These are phyloP conservation scores for Volucella zonaria DNA, from an alignment of 2,888 invertebrate genomes.

Conservation along the genomic window DNA sequence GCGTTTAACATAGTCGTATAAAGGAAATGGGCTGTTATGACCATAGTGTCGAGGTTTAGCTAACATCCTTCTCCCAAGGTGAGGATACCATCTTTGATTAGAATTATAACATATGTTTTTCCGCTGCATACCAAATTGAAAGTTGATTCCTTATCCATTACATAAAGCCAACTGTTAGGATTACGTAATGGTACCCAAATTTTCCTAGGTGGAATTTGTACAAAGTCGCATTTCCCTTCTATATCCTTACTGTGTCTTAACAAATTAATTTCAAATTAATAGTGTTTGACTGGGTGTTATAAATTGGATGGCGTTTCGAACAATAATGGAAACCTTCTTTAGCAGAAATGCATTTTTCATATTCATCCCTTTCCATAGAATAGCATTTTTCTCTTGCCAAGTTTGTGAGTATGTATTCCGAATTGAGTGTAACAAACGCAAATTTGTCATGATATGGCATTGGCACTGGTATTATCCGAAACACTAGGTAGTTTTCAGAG, in stretches of 20 bases:
- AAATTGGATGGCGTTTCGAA: neutral
- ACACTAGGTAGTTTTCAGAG: constrained; percentile 2
- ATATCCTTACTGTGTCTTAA: neutral
- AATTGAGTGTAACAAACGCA: too few species aligned
- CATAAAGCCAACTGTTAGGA: neutral
- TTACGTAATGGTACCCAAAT: neutral
- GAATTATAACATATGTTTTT: neutral
- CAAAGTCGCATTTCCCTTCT: neutral
- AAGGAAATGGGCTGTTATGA: too few species aligned
- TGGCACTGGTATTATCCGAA: neutral
- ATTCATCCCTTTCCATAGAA: neutral
- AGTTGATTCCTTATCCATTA: neutral
- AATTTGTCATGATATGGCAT: neutral
- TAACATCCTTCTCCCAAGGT: neutral
- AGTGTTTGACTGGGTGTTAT: too few species aligned
- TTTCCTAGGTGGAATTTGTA: neutral
- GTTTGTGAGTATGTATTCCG: neutral
- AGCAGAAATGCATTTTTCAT: constrained; percentile 4
- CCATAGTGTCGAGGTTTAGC: neutral
- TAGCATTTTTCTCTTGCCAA: constrained; percentile 7
- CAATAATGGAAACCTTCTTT: constrained; percentile 1
- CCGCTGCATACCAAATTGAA: neutral
- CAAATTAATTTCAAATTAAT: neutral
- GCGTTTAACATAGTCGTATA: too few species aligned
- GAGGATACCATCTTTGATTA: neutral